These are phyloP conservation scores for Lacanobia oleracea DNA, from an alignment of 2,888 invertebrate species.

Conservation along the genomic window DNA sequence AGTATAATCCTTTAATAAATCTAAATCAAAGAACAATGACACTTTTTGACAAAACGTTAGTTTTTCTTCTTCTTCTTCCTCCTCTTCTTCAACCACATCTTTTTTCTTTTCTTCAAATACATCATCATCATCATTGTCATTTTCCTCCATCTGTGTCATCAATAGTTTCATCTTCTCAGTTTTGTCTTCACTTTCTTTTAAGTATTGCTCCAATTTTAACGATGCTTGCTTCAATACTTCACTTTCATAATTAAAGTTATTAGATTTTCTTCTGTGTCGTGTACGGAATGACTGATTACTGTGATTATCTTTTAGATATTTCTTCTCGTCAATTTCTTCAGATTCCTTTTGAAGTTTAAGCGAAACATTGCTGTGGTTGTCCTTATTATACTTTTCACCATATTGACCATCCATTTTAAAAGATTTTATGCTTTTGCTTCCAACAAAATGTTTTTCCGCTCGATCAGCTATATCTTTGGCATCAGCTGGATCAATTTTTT, in stretches of 20 bases:
- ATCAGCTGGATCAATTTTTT: constrained; percentile 83
- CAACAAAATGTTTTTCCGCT: constrained; percentile 82
- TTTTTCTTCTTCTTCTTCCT: constrained; percentile 73
- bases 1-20: constrained; percentile 92
- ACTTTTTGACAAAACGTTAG: constrained; percentile 90
- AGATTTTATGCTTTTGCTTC: constrained; percentile 83
- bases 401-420: constrained; percentile 86
- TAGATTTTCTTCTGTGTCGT: constrained; percentile 84
- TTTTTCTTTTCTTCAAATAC: constrained; percentile 74
- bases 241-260: constrained; percentile 91
- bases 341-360: constrained; percentile 81
- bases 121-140: constrained; percentile 79
- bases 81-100: constrained; percentile 65
- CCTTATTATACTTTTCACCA: constrained; percentile 82
- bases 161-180: constrained; percentile 79
- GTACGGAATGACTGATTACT: constrained; percentile 85
- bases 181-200: constrained; percentile 81
- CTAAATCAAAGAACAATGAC: constrained; percentile 93
- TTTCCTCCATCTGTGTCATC: constrained; percentile 73
- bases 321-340: constrained; percentile 85
- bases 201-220: constrained; percentile 88
- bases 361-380: constrained; percentile 84
- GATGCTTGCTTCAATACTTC: constrained; percentile 91
- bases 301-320: constrained; percentile 86
- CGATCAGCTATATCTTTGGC: constrained; percentile 83